phyloP scores from a whole-genome alignment of 2,797 vertebrate genomes.

The Cryptoblepharus egeriae region DNA sequence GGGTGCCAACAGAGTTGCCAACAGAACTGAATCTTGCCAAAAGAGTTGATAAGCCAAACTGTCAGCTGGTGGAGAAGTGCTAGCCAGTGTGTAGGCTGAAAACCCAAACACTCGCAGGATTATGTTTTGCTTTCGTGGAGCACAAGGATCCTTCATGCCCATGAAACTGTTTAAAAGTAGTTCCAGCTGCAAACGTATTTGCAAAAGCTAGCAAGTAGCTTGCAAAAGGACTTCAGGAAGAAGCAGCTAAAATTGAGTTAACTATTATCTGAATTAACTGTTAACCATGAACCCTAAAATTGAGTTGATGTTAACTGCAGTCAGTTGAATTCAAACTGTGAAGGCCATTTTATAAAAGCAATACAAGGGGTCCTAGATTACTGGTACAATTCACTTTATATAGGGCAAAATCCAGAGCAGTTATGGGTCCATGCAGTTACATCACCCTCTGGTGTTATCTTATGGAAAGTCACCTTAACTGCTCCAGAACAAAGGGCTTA shows the following conservation, averaged over 20 bases:
- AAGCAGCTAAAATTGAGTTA: background rate
- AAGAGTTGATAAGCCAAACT: background rate
- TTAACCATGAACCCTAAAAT: too few relatives aligned
- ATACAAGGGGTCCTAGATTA: rapidly evolving
- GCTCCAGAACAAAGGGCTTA: too few relatives aligned
- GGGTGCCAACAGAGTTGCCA: background rate
- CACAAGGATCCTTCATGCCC: background rate
- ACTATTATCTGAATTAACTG: too few relatives aligned
- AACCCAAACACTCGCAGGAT: background rate
- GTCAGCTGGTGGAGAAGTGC: background rate
- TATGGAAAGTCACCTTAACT: too few relatives aligned
- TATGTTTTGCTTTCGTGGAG: rapidly evolving
- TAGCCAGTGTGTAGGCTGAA: rapidly evolving
- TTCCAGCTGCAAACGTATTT: background rate
- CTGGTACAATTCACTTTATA: background rate
- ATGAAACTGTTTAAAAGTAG: background rate
- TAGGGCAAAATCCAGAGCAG: too few relatives aligned
- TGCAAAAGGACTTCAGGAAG: too few relatives aligned
- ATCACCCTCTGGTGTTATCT: too few relatives aligned
- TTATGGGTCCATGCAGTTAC: too few relatives aligned
- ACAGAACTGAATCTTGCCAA: background rate
- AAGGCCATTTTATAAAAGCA: background rate
- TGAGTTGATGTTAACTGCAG: too few relatives aligned
- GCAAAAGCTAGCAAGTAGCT: too few relatives aligned
- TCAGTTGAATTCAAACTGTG: rapidly evolving